Conservation (phyloP, 2,797 vertebrate species). For the Tinamus major region DNA sequence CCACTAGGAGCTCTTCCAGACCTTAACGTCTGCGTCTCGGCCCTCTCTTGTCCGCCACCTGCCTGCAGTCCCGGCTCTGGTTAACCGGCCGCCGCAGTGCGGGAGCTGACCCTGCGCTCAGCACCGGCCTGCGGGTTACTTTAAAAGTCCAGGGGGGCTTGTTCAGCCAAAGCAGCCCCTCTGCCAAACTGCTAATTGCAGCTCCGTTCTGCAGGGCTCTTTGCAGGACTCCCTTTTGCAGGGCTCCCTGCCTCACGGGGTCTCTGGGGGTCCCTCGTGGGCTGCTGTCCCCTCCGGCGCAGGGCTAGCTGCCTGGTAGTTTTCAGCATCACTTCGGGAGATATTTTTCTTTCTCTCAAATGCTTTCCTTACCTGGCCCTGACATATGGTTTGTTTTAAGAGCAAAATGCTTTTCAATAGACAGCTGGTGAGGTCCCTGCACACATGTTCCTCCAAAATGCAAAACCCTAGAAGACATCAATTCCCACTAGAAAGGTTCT, state of each 20-base stretch:
- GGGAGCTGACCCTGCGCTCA: neutral
- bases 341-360: conserved; percentile 52
- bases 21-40: neutral
- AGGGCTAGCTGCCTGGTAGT: conserved; percentile 12
- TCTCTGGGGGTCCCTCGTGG: neutral
- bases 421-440: conserved; percentile 43
- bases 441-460: conserved; percentile 8
- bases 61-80: neutral
- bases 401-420: conserved; percentile 52
- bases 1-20: fast-evolving
- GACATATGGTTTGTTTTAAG: conserved; percentile 74
- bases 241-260: fast-evolving
- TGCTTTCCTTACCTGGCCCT: conserved; percentile 24
- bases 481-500: conserved; percentile 28
- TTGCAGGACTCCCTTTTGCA: neutral
- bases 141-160: neutral
- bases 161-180: conserved; percentile 16
- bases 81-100: neutral
- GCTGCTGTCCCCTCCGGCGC: neutral
- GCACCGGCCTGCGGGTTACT: fast-evolving
- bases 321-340: conserved; percentile 47
- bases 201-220: neutral
- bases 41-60: neutral
- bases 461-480: conserved; percentile 16
- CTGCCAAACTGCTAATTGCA: conserved; percentile 3